Conservation (phyloP, 1,140 invertebrate genomes). For the Ectropis grisescens region DNA sequence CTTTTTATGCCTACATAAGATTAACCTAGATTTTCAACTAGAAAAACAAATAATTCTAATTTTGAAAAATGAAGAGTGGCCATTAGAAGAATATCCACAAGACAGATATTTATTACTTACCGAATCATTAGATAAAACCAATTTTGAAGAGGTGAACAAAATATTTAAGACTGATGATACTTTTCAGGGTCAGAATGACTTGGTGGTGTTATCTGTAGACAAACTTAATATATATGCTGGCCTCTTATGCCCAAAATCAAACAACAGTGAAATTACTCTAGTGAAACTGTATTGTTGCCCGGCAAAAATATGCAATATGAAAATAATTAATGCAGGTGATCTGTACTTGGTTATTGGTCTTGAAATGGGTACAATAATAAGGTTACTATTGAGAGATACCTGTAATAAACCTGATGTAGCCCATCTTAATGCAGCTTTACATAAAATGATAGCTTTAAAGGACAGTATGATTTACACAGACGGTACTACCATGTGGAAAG, state of each 20-base stretch:
- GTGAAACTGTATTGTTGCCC: constrained; percentile 33
- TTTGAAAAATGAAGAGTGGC: constrained; percentile 3
- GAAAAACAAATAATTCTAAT: constrained; percentile 14
- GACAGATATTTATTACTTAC: constrained; percentile 13
- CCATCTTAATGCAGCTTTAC: constrained; percentile 40
- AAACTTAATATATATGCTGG: constrained; percentile 27
- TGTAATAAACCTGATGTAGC: constrained; percentile 14
- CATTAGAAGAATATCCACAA: constrained; percentile 1
- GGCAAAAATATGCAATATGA: constrained; percentile 29
- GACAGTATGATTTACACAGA: constrained; percentile 39
- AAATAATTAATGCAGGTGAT: constrained; percentile 15
- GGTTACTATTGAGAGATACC: constrained; percentile 13
- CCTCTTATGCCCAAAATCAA: constrained; percentile 18
- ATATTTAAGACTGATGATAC: no score
- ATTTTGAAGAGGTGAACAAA: constrained; percentile 17
- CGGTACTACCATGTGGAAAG: constrained; percentile 39
- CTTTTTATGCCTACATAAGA: constrained; percentile 23
- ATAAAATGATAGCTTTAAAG: constrained; percentile 23
- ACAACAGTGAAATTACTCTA: constrained; percentile 9
- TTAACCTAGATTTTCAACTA: constrained; percentile 20
- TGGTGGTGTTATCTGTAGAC: constrained; percentile 37
- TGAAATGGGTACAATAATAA: constrained; percentile 33
- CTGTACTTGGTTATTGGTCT: constrained; percentile 29
- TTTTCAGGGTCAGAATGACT: neutral
- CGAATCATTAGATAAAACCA: constrained; percentile 8